phyloP scores from a whole-genome alignment of 2,113 vertebrate genomes.

The Thomomys bottae region DNA sequence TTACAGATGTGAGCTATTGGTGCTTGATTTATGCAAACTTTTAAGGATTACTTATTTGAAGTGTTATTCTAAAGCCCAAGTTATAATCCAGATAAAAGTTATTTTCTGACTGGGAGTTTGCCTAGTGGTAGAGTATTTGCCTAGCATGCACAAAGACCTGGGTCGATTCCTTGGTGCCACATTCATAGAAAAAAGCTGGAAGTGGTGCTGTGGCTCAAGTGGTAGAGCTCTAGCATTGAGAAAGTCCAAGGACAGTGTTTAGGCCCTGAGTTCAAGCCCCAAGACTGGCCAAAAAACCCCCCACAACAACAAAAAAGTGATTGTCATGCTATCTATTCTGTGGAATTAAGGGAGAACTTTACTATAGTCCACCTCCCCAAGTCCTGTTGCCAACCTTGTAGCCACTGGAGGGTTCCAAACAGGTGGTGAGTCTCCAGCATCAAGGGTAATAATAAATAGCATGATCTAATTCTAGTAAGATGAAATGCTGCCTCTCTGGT shows the following conservation, averaged over 20 bases:
- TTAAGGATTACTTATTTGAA: slow-evolving; percentile 23
- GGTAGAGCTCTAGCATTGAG: too few species aligned
- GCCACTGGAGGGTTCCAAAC: slow-evolving; percentile 42
- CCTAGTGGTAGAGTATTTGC: too few species aligned
- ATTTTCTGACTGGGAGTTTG: too few species aligned
- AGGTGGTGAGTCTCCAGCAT: slow-evolving; percentile 55
- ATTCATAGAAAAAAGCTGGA: too few species aligned
- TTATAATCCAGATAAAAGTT: slow-evolving; percentile 30
- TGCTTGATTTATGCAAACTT: background rate
- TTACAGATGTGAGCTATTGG: too few species aligned
- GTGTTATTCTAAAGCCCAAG: background rate
- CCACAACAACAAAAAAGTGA: too few species aligned
- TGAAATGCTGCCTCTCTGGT: background rate
- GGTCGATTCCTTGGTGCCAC: too few species aligned
- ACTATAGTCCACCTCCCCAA: background rate
- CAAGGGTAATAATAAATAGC: slow-evolving; percentile 71
- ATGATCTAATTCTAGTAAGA: slow-evolving; percentile 68
- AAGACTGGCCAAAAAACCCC: too few species aligned
- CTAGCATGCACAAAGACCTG: too few species aligned
- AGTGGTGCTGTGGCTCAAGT: too few species aligned
- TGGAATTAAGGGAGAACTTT: slow-evolving; percentile 48
- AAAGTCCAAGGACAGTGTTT: too few species aligned
- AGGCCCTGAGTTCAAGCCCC: too few species aligned
- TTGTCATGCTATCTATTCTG: background rate
- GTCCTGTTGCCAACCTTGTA: slow-evolving; percentile 22